Conservation (phyloP, 2,113 vertebrate genomes). For the Emydura subglobosa region DNA sequence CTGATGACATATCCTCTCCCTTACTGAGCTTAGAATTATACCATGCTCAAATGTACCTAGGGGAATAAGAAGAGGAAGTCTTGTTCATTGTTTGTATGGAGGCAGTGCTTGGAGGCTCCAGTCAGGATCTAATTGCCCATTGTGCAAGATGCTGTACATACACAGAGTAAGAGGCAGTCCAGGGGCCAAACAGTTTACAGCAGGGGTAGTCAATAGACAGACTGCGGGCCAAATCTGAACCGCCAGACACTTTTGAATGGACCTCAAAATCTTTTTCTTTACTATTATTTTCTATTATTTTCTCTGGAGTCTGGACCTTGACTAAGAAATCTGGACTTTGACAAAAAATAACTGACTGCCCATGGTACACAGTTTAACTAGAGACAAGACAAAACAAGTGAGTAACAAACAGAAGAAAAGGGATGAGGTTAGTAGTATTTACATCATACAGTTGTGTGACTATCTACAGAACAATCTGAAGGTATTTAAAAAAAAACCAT, state of each 20-base stretch:
- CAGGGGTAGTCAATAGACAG: no score
- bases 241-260: no score
- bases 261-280: no score
- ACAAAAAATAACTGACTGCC: no score
- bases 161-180: neutral
- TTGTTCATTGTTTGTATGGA: neutral
- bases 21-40: neutral
- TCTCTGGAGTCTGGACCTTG: no score
- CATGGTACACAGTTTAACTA: neutral
- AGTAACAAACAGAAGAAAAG: neutral
- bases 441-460: neutral
- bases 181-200: neutral
- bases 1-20: neutral
- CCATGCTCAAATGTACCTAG: neutral
- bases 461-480: neutral
- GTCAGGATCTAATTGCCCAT: neutral
- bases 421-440: neutral
- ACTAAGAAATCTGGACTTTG: no score
- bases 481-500: neutral
- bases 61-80: neutral
- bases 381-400: neutral
- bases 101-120: neutral
- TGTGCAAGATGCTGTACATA: neutral
- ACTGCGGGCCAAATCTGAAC: no score
- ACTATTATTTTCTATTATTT: no score